These are phyloP conservation scores for Drosophila falleni DNA, from an alignment of 2,888 invertebrate genomes.

Conservation along the genomic window DNA sequence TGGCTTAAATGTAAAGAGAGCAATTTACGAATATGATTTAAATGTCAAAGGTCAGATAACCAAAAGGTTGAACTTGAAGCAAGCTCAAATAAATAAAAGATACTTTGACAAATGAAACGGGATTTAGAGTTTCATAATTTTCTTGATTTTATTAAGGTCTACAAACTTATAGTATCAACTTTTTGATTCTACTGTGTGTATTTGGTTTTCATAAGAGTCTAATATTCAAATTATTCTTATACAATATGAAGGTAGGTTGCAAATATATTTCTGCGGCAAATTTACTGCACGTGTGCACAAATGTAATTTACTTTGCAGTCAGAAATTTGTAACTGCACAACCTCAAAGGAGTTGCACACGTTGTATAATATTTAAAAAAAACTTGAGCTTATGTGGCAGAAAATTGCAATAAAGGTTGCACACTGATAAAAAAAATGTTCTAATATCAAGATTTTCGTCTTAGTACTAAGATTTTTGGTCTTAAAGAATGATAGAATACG, in stretches of 20 bases:
- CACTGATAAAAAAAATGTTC: no score
- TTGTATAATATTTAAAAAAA: slow-evolving; percentile 13
- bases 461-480: no score
- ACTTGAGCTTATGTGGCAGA: not conserved
- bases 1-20: not conserved
- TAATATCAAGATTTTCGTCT: no score
- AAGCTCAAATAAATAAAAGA: not conserved
- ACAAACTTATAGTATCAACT: no score
- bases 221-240: slow-evolving; percentile 12
- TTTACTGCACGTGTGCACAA: slow-evolving; percentile 25
- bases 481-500: no score
- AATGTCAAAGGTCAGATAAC: slow-evolving; percentile 22
- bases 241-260: slow-evolving; percentile 5
- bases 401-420: slow-evolving; percentile 7
- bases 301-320: slow-evolving; percentile 20
- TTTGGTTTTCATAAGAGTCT: not conserved
- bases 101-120: not conserved
- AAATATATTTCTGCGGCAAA: slow-evolving; percentile 17
- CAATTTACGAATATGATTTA: slow-evolving; percentile 23
- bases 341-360: not conserved
- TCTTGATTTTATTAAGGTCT: not conserved
- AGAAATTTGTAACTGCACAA: not conserved
- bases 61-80: not conserved
- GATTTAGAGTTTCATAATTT: not conserved
- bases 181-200: not conserved